A percentile compares a stretch with the other conserved stretches of the same genome.
Evolutionary conservation across 2,797 vertebrate genomes (phyloP).

Genomic region (Meriones psammophilus): DNA sequence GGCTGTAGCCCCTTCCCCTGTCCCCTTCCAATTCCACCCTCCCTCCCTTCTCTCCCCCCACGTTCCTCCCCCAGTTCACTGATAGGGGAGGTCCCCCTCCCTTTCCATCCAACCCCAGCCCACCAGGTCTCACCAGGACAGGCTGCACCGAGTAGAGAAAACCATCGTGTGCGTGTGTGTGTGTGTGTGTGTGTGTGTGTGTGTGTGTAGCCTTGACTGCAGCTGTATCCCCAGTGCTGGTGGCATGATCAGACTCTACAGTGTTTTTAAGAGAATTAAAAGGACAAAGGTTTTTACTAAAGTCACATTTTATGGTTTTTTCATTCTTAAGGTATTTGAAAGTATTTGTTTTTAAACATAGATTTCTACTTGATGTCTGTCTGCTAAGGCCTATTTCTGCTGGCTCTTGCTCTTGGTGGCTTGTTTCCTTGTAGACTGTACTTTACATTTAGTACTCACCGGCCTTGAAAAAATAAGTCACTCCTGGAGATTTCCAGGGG

Average conservation of each 20-base stretch:
- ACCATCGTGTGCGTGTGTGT: neutral
- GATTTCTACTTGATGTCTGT: neutral
- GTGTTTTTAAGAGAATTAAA: conserved; percentile 31
- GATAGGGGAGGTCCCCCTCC: too few relatives aligned
- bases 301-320: conserved; percentile 14
- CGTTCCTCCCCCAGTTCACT: too few relatives aligned
- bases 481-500: neutral
- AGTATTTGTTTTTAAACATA: neutral
- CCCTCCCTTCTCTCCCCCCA: too few relatives aligned
- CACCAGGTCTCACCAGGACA: too few relatives aligned
- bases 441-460: neutral
- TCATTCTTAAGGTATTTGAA: neutral
- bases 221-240: neutral
- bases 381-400: neutral
- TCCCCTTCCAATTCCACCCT: too few relatives aligned
- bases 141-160: too few relatives aligned
- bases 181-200: neutral
- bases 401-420: neutral
- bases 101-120: too few relatives aligned
- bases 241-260: neutral
- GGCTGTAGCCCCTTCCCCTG: too few relatives aligned
- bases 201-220: neutral
- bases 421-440: neutral
- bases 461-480: neutral
- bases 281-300: neutral